Conservation (phyloP, 2,888 invertebrate species). For the Drosophila ustulata region DNA sequence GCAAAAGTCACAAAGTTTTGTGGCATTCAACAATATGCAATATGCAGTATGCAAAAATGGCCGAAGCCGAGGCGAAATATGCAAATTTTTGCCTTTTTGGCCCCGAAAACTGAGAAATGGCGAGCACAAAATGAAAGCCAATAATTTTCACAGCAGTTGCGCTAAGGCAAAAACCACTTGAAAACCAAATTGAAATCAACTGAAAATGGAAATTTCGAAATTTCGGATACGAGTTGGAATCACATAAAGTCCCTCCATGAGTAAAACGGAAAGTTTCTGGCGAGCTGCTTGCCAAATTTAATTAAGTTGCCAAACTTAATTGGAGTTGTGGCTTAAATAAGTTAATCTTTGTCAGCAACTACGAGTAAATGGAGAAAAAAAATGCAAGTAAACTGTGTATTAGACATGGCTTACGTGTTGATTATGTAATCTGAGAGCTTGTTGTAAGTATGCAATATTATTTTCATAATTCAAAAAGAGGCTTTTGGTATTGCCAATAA, state of each 20-base stretch:
- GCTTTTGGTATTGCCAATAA: no score
- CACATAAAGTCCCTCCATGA: not conserved
- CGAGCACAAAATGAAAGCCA: constrained; percentile 33
- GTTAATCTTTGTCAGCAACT: constrained; percentile 13
- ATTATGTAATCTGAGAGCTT: not conserved
- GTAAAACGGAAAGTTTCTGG: constrained; percentile 27
- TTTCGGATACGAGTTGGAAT: not conserved
- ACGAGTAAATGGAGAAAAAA: not conserved
- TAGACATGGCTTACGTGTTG: not conserved
- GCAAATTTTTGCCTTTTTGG: constrained; percentile 37
- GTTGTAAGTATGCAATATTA: not conserved
- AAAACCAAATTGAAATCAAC: constrained; percentile 63
- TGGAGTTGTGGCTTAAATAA: constrained; percentile 28
- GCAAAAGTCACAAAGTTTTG: constrained; percentile 66
- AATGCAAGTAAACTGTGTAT: constrained; percentile 7
- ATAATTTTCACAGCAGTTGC: constrained; percentile 44
- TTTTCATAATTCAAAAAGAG: no score
- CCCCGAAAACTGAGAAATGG: constrained; percentile 6
- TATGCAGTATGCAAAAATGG: constrained; percentile 61
- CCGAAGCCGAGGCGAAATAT: constrained; percentile 57
- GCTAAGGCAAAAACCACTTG: constrained; percentile 52
- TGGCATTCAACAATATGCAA: constrained; percentile 43
- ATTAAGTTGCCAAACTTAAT: constrained; percentile 58
- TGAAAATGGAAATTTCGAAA: constrained; percentile 50
- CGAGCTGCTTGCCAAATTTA: constrained; percentile 52